Percentiles rank a stretch among this genome's conserved stretches.
Conservation (phyloP, 2,888 invertebrate genomes). For the Thera britannica region DNA sequence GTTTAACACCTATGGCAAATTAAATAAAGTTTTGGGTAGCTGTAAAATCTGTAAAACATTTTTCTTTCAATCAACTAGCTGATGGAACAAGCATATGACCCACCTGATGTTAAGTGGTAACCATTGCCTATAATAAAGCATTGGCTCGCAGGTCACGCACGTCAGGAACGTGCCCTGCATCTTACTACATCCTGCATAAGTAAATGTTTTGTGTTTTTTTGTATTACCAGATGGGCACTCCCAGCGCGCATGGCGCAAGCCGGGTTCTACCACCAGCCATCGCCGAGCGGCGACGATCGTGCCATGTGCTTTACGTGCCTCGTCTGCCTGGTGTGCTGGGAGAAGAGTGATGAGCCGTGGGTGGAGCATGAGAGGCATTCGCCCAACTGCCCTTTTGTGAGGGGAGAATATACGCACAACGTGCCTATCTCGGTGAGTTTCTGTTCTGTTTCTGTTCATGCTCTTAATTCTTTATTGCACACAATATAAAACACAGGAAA, state of each 20-base stretch:
- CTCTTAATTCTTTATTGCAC: no score
- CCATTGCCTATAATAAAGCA: no score
- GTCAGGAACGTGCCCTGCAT: no score
- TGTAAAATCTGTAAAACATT: no score
- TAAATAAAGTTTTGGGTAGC: no score
- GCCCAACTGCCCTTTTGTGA: slow-evolving; percentile 96
- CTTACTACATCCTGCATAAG: neutral
- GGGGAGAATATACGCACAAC: slow-evolving; percentile 97
- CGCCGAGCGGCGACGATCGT: slow-evolving; percentile 94
- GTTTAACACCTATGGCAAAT: no score
- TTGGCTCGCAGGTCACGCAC: no score
- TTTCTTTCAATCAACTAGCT: no score
- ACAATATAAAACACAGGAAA: no score
- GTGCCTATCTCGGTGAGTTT: slow-evolving; percentile 91
- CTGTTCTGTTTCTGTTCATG: no score
- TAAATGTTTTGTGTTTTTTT: neutral
- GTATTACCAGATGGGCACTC: slow-evolving; percentile 92
- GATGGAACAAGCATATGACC: no score
- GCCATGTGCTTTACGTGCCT: slow-evolving; percentile 98
- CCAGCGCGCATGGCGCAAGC: slow-evolving; percentile 99
- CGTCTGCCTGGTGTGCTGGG: slow-evolving; percentile 98
- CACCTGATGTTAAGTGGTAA: no score
- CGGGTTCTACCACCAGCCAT: slow-evolving; percentile 98
- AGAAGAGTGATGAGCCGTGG: slow-evolving; percentile 98
- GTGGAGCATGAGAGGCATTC: slow-evolving; percentile 98